These are phyloP conservation scores for Eudyptes chrysolophus DNA, from an alignment of 2,113 vertebrate genomes.

Conservation along the genomic window DNA sequence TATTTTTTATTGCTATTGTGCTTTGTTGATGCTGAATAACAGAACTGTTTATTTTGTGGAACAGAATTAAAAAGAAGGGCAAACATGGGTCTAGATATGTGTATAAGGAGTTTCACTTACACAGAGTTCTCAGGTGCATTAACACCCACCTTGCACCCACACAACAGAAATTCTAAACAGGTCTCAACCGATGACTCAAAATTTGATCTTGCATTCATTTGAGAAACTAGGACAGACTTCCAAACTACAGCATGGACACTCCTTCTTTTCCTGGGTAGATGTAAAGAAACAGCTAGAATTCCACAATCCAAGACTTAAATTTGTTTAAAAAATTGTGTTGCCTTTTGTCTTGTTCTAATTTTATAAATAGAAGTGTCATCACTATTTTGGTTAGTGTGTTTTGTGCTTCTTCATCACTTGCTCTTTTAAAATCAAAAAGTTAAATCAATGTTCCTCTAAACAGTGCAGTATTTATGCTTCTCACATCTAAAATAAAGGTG, in stretches of 20 bases:
- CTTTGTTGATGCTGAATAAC: neutral
- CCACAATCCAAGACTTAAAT: neutral
- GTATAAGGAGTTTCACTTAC: neutral
- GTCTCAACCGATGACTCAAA: neutral
- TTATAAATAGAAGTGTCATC: neutral
- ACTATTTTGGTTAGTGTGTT: neutral
- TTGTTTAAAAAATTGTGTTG: neutral
- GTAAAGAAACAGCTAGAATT: neutral
- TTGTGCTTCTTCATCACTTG: neutral
- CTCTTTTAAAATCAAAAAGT: neutral
- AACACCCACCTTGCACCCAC: neutral
- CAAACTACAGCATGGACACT: neutral
- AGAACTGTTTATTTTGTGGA: neutral
- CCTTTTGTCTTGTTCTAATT: neutral
- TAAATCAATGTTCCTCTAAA: neutral
- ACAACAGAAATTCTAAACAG: neutral
- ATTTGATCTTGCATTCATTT: neutral
- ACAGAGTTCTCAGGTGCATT: neutral
- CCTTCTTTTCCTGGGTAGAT: neutral
- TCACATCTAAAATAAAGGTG: neutral
- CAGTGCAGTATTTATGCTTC: neutral
- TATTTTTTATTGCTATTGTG: neutral
- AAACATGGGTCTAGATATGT: neutral
- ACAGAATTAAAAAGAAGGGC: neutral
- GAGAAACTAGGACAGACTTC: neutral